phyloP scores from a whole-genome alignment of 2,797 vertebrate genomes.

The Bradypodion ventrale region DNA sequence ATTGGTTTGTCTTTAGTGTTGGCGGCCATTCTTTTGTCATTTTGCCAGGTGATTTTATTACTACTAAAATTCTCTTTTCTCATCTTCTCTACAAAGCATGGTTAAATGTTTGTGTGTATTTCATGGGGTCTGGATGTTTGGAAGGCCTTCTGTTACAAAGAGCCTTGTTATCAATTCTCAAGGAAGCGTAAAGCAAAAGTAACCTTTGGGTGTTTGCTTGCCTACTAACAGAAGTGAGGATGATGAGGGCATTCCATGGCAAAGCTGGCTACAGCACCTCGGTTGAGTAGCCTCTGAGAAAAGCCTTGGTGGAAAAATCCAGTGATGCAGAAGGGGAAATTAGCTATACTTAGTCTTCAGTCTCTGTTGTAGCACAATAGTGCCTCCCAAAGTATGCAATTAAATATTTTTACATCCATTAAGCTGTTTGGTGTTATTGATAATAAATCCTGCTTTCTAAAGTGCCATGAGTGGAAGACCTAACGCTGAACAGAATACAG shows the following conservation, averaged over 20 bases:
- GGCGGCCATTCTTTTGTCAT: neutral
- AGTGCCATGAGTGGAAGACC: neutral
- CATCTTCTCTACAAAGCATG: neutral
- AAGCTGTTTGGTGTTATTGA: neutral
- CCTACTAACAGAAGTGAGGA: conserved; percentile 2
- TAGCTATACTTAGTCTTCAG: neutral
- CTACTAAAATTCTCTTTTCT: too few relatives aligned
- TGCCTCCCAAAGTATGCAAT: conserved; percentile 6
- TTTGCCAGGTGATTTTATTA: neutral
- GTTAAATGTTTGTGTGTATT: neutral
- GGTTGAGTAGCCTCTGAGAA: neutral
- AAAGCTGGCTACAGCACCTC: rapidly evolving
- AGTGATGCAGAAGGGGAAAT: neutral
- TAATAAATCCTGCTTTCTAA: neutral
- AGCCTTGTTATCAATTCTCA: neutral
- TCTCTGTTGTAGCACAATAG: neutral
- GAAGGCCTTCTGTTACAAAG: neutral
- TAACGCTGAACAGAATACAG: neutral
- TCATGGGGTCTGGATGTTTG: neutral
- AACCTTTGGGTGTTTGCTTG: neutral
- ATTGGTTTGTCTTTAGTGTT: neutral
- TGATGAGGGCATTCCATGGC: neutral
- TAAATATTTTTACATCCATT: neutral
- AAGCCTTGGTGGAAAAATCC: conserved; percentile 9
- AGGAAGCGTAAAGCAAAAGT: neutral